phyloP scores from a whole-genome alignment of 2,797 vertebrate species.

The Channa striata region DNA sequence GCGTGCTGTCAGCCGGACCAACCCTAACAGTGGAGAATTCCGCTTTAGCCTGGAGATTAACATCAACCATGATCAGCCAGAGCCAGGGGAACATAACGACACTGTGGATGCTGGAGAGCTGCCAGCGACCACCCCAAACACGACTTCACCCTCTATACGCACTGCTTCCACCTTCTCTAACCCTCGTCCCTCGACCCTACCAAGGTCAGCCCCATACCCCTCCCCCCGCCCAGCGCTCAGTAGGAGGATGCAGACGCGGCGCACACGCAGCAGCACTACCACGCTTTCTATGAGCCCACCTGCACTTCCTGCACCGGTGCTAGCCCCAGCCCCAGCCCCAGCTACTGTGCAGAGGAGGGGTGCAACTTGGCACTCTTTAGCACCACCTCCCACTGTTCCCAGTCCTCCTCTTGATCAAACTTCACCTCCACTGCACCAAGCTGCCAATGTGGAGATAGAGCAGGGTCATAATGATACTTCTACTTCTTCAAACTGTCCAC shows the following conservation, averaged over 20 bases:
- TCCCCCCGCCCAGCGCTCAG: constrained; percentile 75
- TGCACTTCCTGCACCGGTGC: constrained; percentile 62
- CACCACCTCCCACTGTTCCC: constrained; percentile 51
- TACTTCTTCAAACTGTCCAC: constrained; percentile 73
- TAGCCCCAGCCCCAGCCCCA: constrained; percentile 22
- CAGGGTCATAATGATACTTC: constrained; percentile 69
- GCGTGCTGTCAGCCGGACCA: constrained; percentile 95
- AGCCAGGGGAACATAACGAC: constrained; percentile 84
- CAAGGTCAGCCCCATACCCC: constrained; percentile 76
- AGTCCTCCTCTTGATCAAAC: constrained; percentile 56
- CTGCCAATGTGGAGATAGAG: constrained; percentile 65
- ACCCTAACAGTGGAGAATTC: constrained; percentile 95
- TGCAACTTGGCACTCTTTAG: constrained; percentile 67
- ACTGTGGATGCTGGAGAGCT: constrained; percentile 71
- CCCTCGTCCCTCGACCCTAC: constrained; percentile 67
- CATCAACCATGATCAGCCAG: constrained; percentile 94
- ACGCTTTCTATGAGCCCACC: constrained; percentile 73
- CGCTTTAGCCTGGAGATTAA: constrained; percentile 97
- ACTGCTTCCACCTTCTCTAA: constrained; percentile 64
- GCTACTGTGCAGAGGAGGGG: constrained; percentile 71
- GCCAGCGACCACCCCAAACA: constrained; percentile 56
- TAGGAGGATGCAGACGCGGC: constrained; percentile 82
- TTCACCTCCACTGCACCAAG: constrained; percentile 67
- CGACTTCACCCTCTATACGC: constrained; percentile 69
- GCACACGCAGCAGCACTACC: constrained; percentile 81